A percentile compares a stretch with the other conserved stretches of the same genome.
phyloP scores from a whole-genome alignment of 2,888 invertebrate species.

The Synergus umbraculus region DNA sequence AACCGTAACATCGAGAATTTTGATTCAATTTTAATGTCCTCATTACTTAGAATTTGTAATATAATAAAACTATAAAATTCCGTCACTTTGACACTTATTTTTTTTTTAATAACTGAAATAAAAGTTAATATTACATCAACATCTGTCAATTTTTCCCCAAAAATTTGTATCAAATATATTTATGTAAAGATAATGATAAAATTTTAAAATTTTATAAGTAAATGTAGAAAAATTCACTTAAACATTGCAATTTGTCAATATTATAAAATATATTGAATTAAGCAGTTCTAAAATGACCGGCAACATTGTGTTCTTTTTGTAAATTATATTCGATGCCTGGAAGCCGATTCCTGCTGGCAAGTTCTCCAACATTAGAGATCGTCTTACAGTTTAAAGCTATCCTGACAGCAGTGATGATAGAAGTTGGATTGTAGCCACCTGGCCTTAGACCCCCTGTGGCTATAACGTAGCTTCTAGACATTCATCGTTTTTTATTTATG shows the following conservation, averaged over 20 bases:
- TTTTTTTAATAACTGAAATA: background rate
- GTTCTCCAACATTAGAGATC: slow-evolving; percentile 17
- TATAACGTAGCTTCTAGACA: slow-evolving; percentile 15
- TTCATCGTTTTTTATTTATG: background rate
- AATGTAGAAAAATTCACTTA: no score
- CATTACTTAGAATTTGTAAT: background rate
- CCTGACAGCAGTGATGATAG: slow-evolving; percentile 40
- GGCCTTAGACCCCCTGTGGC: slow-evolving; percentile 33
- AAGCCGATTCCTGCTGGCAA: slow-evolving; percentile 20
- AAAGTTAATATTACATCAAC: background rate
- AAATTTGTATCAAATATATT: no score
- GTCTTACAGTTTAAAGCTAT: slow-evolving; percentile 38
- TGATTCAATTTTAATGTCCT: background rate
- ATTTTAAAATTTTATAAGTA: no score
- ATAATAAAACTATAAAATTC: background rate
- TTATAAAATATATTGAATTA: background rate
- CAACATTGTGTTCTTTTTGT: background rate
- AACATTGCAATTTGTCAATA: background rate
- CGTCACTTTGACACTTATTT: background rate
- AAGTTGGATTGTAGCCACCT: slow-evolving; percentile 39
- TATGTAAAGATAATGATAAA: no score
- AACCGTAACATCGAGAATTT: background rate
- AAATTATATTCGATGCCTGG: background rate
- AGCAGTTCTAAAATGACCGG: background rate
- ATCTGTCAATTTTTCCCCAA: no score